Evolutionary conservation across 2,113 vertebrate genomes (phyloP).

Genomic region (Tenrec ecaudatus): DNA sequence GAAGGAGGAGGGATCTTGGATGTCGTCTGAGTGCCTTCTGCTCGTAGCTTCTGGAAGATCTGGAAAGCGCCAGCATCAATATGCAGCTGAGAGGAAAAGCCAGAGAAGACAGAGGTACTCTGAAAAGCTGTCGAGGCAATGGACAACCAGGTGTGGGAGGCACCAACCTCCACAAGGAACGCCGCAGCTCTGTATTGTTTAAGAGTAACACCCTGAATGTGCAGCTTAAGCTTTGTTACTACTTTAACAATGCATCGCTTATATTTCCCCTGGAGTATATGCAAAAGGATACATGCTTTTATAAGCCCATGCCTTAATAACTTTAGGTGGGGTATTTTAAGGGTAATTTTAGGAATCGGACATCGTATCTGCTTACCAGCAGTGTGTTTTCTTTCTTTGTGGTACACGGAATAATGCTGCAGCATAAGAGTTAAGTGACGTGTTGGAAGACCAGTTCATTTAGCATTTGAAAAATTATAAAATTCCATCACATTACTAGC

Average conservation of each 20-base stretch:
- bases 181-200: neutral
- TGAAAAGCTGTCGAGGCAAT: neutral
- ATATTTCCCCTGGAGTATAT: neutral
- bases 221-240: neutral
- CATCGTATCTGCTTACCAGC: neutral
- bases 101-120: neutral
- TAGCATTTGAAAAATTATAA: neutral
- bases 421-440: neutral
- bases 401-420: neutral
- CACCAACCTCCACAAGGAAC: neutral
- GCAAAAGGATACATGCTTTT: neutral
- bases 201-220: neutral
- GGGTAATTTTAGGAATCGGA: neutral
- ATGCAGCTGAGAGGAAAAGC: neutral
- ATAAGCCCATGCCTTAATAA: neutral
- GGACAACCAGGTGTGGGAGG: neutral
- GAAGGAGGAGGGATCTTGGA: neutral
- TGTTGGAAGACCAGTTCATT: neutral
- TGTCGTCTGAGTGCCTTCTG: neutral
- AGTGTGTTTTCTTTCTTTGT: neutral
- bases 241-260: neutral
- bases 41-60: neutral
- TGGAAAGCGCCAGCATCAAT: neutral
- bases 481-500: neutral
- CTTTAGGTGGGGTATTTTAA: neutral